phyloP scores from a whole-genome alignment of 2,797 vertebrate species.

The Malurus leucopterus region DNA sequence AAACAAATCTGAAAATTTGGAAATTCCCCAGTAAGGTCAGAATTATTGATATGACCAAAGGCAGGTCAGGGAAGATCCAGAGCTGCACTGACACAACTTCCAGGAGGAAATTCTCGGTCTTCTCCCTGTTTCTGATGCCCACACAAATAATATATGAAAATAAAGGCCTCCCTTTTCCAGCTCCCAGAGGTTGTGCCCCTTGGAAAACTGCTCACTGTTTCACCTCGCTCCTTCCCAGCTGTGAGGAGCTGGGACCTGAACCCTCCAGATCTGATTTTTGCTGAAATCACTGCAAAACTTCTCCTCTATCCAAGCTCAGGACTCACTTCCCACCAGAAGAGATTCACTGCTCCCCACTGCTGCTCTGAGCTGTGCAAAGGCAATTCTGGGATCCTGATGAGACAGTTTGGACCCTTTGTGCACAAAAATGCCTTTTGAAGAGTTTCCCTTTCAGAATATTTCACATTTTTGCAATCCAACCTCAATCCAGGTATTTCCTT shows the following conservation, averaged over 20 bases:
- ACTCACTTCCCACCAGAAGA: neutral
- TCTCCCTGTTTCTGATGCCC: neutral
- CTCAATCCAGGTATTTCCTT: neutral
- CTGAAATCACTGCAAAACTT: neutral
- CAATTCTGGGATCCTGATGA: neutral
- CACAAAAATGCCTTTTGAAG: neutral
- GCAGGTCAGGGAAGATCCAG: neutral
- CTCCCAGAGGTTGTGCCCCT: neutral
- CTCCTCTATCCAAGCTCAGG: neutral
- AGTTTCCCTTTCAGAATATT: neutral
- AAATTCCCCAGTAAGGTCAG: neutral
- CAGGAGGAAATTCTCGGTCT: neutral
- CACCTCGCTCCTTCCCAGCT: neutral
- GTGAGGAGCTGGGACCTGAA: neutral
- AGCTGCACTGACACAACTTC: neutral
- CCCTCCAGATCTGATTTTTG: neutral
- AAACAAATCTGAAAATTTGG: neutral
- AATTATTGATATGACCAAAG: neutral
- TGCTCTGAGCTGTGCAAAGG: neutral
- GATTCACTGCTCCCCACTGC: neutral
- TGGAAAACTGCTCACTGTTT: neutral
- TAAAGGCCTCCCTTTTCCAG: neutral
- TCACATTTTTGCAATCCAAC: neutral
- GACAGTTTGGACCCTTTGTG: neutral
- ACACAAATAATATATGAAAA: fast-evolving